Conservation (phyloP, 2,797 vertebrate species). For the Dicrostonyx torquatus region DNA sequence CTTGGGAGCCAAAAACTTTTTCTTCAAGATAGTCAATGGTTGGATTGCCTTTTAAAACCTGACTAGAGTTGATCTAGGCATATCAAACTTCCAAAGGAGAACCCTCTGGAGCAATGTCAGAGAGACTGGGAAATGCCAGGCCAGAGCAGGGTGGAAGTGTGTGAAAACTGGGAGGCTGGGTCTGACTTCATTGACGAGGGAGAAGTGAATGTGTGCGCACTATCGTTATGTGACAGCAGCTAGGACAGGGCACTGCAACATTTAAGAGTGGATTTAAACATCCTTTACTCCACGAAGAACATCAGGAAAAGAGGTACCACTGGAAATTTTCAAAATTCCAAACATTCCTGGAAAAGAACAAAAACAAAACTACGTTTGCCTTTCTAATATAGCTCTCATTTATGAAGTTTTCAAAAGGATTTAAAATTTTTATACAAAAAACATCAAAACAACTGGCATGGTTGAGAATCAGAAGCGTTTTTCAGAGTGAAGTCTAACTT, state of each 20-base stretch:
- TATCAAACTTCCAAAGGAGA: slow-evolving; percentile 51
- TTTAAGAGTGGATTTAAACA: neutral
- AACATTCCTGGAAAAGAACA: neutral
- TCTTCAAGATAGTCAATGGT: neutral
- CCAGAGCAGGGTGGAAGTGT: neutral
- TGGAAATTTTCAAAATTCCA: neutral
- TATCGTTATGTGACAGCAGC: neutral
- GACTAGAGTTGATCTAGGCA: slow-evolving; percentile 18
- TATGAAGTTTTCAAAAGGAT: neutral
- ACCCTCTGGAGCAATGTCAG: neutral
- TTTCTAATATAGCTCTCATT: neutral
- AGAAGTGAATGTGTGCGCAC: neutral
- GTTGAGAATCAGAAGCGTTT: neutral
- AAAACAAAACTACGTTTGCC: neutral
- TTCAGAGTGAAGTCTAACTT: slow-evolving; percentile 34
- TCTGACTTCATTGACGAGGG: neutral
- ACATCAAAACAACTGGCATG: neutral
- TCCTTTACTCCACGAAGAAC: neutral
- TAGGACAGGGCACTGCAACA: neutral
- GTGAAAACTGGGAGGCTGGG: neutral
- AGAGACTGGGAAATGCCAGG: neutral
- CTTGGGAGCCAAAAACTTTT: neutral
- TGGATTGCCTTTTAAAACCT: neutral
- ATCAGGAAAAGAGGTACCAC: neutral
- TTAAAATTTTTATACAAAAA: neutral